Conservation (phyloP, 1,140 invertebrate genomes). For the Lucilia sericata region DNA sequence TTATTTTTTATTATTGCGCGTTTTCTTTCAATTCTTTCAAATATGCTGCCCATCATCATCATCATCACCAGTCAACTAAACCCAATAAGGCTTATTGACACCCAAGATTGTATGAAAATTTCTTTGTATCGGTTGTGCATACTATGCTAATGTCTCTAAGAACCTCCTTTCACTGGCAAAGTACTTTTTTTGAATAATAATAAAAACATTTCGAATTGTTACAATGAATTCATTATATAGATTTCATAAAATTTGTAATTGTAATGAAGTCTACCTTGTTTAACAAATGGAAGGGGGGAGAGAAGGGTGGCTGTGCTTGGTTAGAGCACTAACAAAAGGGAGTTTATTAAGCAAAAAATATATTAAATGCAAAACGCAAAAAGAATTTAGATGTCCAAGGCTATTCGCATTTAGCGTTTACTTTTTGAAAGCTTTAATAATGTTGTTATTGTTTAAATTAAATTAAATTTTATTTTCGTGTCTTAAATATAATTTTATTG, state of each 20-base stretch:
- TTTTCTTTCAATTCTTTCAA: neutral
- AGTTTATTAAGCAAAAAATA: no score
- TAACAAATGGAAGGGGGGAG: neutral
- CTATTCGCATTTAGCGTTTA: no score
- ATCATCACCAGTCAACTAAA: neutral
- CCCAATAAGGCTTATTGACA: neutral
- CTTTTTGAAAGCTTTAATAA: no score
- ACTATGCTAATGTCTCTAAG: no score
- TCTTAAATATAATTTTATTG: no score
- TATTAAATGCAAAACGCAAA: no score
- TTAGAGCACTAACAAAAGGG: no score
- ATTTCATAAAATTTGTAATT: conserved; percentile 9
- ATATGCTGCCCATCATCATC: neutral
- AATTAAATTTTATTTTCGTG: no score
- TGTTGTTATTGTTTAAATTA: no score
- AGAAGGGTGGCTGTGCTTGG: neutral
- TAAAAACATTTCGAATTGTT: conserved; percentile 8
- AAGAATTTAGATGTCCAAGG: no score
- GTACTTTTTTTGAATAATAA: neutral
- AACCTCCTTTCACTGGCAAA: no score
- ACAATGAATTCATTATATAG: neutral
- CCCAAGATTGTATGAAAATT: neutral
- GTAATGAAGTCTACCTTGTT: neutral
- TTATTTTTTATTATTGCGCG: neutral
- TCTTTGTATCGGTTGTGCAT: neutral